Base-by-base conservation (phyloP, 2,888 invertebrate species). In the Lobophora halterata region DNA sequence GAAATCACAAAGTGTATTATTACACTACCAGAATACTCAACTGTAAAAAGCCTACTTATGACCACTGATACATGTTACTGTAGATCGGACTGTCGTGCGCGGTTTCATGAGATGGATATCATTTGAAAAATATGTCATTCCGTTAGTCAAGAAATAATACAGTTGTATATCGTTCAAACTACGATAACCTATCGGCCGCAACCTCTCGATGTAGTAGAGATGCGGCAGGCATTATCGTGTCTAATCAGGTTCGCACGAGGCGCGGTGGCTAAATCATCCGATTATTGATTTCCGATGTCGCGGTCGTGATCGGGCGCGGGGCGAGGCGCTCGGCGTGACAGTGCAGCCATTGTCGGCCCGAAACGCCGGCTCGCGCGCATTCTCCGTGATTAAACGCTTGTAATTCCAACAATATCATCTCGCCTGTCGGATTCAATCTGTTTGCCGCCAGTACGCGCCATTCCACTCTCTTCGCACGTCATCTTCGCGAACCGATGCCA, bases 241-340 rank as follows among this genome's bases (percentile, higher is more conserved):
- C 85, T 81, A 85, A 86, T 87, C 86, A 79, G 81, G 81, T 85
- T 85, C 85, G 85, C 85, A 87, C 83, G 86, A 82, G 85, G 82
- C 75, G 79, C 86, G 71, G 85, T 85, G 86, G 86, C 86, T 83
- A 82, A 86, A 86, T 86, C 83, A 85, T 83, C 70, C 85, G 82
- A 81, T 87, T 87, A 87, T 86, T 87, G 87, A 87, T 86, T 86
- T 85, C 81, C 79, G 73, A 85, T 83, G 87, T 85, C 82, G 81
- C 83, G 85, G 83, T 87, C 87, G 86, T 87, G 87, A 86, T 82
- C 85, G 71, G 71, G 75, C 80, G 72, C 76, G 64, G 71, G 74
- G 70, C 69, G 64, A 76, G 69, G 65, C 73, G 76, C 76, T 67
- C 77, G 73, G 66, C 83, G 81, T 82, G 85, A 83, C 83, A 75